Base-by-base conservation (phyloP, 2,888 invertebrate genomes). In the Nymphalis polychloros region DNA sequence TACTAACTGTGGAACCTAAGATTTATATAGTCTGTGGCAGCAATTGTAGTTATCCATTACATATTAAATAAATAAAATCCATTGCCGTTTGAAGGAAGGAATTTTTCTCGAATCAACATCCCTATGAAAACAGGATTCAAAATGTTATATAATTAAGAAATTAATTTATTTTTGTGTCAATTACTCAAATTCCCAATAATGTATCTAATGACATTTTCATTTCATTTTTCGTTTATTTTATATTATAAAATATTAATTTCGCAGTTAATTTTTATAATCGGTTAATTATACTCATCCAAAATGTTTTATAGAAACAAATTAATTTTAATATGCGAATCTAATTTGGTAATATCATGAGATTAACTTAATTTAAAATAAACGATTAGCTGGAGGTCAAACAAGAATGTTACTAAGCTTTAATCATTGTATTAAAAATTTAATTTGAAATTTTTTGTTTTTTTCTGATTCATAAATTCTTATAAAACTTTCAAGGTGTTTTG, bases 311-410 rank as follows among this genome's bases (percentile, higher is more conserved):
- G 57, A 57, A 41, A 57, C 57, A 57, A 69, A 62, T 64, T 55
- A 52, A 46, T 53, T 67, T 68, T 69, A 69, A 59, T 64, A 55
- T 50, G 69, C 71, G 71, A 64, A 48, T 63, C 67, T 69, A 72
- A 72, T 69, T 69, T 65, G 57, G 47, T 50, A 55, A 68, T 60
- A 47, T 60, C 52, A 46, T 49, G 19, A 46, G 52, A 65, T 65
- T 60, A 60, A 60, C 31, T 69, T 72, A 67, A 69, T 67, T 62
- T 69, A 64, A 55, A 68, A 70, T 61, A 48, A 62, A 59, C 61
- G 62, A 59, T 67, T 64, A 65, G 35, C 19, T 55, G 41, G 62
- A 69, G 64, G 67, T 63, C 62, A 63, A 8, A 60, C 10, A 60
- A 65, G 52, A 52, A 60, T 60, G 60, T 50, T 46, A 23, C 23